phyloP scores from a whole-genome alignment of 2,797 vertebrate genomes.

The Sciurus vulgaris region DNA sequence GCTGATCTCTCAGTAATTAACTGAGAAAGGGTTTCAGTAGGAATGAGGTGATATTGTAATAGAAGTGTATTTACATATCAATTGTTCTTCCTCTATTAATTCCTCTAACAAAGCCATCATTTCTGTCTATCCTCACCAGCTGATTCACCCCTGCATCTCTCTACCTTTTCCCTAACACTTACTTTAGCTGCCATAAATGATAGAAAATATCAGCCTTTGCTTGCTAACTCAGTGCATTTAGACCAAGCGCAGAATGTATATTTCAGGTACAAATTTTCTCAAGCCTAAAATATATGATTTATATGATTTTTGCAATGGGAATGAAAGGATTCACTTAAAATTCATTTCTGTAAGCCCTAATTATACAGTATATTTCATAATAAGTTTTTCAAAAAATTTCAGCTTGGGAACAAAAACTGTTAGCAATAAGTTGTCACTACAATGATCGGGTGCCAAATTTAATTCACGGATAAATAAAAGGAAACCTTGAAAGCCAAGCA shows the following conservation, averaged over 20 bases:
- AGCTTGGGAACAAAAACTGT: conserved; percentile 76
- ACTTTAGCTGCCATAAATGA: not conserved
- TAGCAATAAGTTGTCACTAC: conserved; percentile 76
- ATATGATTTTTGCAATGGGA: conserved; percentile 54
- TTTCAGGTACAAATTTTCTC: not conserved
- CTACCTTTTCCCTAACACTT: conserved; percentile 55
- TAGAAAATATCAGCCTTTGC: conserved; percentile 64
- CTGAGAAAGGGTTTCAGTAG: not conserved
- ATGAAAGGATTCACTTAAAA: conserved; percentile 76
- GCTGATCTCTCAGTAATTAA: conserved; percentile 30
- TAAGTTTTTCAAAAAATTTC: conserved; percentile 80
- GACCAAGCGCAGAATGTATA: conserved; percentile 50
- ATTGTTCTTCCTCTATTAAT: conserved; percentile 73
- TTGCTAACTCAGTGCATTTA: conserved; percentile 73
- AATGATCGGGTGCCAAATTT: conserved; percentile 75
- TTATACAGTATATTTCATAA: conserved; percentile 81
- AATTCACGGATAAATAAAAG: conserved; percentile 79
- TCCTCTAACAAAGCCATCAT: conserved; percentile 43
- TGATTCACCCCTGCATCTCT: conserved; percentile 43
- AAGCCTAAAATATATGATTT: conserved; percentile 32
- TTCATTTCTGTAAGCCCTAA: conserved; percentile 74
- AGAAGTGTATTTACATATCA: conserved; percentile 56
- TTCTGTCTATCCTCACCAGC: conserved; percentile 46
- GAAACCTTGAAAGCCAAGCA: conserved; percentile 61
- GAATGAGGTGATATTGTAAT: conserved; percentile 30